A percentile compares a stretch with the other conserved stretches of the same genome.
phyloP scores from a whole-genome alignment of 1,140 invertebrate genomes.

The Campoletis sonorensis region DNA sequence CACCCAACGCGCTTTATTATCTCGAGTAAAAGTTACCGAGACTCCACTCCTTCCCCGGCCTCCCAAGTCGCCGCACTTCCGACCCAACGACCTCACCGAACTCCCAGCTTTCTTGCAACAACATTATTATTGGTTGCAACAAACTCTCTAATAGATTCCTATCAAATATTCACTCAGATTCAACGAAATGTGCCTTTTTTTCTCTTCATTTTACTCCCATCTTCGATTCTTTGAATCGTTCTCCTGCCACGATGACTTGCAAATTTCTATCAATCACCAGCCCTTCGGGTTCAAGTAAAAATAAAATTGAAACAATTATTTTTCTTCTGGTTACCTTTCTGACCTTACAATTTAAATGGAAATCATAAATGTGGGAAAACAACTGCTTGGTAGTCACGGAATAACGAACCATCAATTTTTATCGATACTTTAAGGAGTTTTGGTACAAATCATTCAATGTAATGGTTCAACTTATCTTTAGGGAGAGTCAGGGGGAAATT shows the following conservation, averaged over 20 bases:
- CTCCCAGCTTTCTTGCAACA: neutral
- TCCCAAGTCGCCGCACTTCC: neutral
- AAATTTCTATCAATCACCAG: neutral
- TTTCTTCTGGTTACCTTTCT: neutral
- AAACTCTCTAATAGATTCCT: neutral
- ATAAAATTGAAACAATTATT: neutral
- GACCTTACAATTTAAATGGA: neutral
- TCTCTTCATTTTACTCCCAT: too few relatives aligned
- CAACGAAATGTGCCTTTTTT: neutral
- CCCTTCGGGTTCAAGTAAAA: too few relatives aligned
- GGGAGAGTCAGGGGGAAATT: too few relatives aligned
- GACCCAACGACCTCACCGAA: slow-evolving; percentile 6
- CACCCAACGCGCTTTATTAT: slow-evolving; percentile 53
- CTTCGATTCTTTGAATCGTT: neutral
- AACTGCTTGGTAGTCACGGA: too few relatives aligned
- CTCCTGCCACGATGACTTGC: neutral
- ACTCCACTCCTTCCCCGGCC: neutral
- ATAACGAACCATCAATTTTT: neutral
- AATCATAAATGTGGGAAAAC: neutral
- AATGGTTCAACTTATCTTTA: too few relatives aligned
- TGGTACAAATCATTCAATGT: too few relatives aligned
- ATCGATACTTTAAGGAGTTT: neutral
- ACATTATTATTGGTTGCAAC: neutral
- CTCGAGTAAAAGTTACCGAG: slow-evolving; percentile 55
- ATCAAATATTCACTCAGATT: neutral